Evolutionary conservation across 2,888 invertebrate species (phyloP), one percentile per base, ranked within the genome.

Genomic region (Alcis repandata): DNA sequence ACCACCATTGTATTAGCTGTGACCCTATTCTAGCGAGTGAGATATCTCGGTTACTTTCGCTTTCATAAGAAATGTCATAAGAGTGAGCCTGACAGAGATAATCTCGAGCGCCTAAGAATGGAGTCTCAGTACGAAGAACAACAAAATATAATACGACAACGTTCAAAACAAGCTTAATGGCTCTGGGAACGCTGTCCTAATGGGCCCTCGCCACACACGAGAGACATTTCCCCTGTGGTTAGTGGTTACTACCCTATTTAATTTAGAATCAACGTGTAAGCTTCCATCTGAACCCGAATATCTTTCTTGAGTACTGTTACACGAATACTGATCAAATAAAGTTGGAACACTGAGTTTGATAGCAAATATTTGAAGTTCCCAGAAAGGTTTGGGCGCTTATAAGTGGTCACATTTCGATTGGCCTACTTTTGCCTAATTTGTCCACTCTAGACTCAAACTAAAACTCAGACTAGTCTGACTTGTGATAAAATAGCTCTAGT

Each of bases 171-270:
- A 72, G 68, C 60, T 67, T 64, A 73, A 75, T 68, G 67, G 74
- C 69, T 74, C 67, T 65, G 64, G 69, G 75, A 68, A 72, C 53
- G 68, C 72, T 76, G 66, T 72, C 70, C 67, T 80, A 85, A 86
- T 85, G 85, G 83, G 79, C 68, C 73, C 75, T 76, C 32, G 63
- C 84, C 83, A 71, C 84, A 81, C 65, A 38, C 45, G 43, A 22
- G 75, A 72, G 61, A 58, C 41, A 59, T 69, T 67, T 71, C 65
- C 62, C 57, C 59, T 68, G 75, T 19, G 76, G 77, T 68, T 62
- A 66, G 69, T 43, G 56, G 57, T 68, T 67, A 59, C 69, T 66
- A 57, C 62, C 71, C 74, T 61, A 66, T 68, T 67, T 59, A 40
- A 58, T 53, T 62, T 43, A 59, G 32, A 43, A 60, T 56, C 46